Evolutionary conservation across 2,113 vertebrate species (phyloP).

Genomic region (Fulica atra): DNA sequence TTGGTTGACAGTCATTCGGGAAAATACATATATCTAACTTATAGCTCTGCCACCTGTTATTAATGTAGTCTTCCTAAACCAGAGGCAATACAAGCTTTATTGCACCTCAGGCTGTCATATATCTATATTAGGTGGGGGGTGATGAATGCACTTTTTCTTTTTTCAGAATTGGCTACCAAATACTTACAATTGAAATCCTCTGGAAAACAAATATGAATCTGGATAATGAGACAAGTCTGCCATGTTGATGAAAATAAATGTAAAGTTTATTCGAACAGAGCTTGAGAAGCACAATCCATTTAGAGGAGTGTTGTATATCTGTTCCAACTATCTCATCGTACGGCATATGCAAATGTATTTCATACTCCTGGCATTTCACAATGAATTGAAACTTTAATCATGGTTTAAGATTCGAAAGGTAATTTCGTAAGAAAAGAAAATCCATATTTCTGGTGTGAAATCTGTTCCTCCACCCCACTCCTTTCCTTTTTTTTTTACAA

Average conservation of each 20-base stretch:
- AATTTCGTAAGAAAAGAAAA: neutral
- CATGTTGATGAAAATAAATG: conserved; percentile 52
- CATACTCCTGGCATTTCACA: neutral
- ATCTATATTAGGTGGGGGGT: neutral
- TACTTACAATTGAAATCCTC: conserved; percentile 28
- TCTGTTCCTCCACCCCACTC: accelerated
- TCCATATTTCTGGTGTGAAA: neutral
- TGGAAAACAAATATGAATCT: conserved; percentile 60
- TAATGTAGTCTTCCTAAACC: conserved; percentile 2
- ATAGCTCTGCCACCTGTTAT: conserved; percentile 15
- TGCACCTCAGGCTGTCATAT: neutral
- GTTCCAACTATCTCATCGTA: neutral
- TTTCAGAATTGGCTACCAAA: conserved; percentile 24
- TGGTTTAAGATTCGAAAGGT: neutral
- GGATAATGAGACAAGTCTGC: conserved; percentile 57
- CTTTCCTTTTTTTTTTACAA: neutral
- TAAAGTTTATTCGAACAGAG: conserved; percentile 38
- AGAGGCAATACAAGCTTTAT: conserved; percentile 22
- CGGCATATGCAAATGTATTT: neutral
- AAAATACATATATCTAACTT: neutral
- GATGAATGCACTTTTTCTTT: conserved; percentile 1
- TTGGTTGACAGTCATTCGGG: neutral
- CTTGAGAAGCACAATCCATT: conserved; percentile 19
- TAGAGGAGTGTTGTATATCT: neutral
- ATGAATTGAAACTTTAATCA: neutral